phyloP scores from a whole-genome alignment of 2,113 vertebrate genomes.

The Syngnathus floridae region DNA sequence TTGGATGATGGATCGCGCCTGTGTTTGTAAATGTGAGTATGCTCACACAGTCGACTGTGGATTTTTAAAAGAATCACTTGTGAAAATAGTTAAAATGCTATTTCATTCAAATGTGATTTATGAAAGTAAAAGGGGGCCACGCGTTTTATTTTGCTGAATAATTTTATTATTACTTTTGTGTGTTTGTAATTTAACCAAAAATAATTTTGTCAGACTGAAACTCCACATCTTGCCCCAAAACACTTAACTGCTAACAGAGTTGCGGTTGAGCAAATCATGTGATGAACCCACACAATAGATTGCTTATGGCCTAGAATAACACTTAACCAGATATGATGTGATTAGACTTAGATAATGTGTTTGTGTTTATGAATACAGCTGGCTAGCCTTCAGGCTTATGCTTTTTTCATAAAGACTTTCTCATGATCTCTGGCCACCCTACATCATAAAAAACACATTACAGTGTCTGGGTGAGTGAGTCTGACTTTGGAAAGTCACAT shows the following conservation, averaged over 20 bases:
- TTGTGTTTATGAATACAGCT: neutral
- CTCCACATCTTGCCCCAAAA: neutral
- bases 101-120: neutral
- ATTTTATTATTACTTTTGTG: neutral
- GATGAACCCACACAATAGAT: neutral
- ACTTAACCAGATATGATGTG: neutral
- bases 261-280: neutral
- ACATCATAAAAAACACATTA: neutral
- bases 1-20: constrained; percentile 99
- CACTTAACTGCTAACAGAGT: neutral
- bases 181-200: neutral
- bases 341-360: neutral
- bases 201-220: neutral
- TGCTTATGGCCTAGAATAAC: neutral
- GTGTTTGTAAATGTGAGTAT: constrained; percentile 93
- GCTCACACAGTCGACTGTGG: neutral
- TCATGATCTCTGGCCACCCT: neutral
- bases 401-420: neutral
- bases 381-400: neutral
- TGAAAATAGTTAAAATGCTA: neutral
- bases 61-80: neutral
- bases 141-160: neutral
- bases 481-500: constrained; percentile 4
- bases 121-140: neutral
- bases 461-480: constrained; percentile 10